Evolutionary conservation across 2,113 vertebrate genomes (phyloP).

Genomic region (Pseudorasbora parva): DNA sequence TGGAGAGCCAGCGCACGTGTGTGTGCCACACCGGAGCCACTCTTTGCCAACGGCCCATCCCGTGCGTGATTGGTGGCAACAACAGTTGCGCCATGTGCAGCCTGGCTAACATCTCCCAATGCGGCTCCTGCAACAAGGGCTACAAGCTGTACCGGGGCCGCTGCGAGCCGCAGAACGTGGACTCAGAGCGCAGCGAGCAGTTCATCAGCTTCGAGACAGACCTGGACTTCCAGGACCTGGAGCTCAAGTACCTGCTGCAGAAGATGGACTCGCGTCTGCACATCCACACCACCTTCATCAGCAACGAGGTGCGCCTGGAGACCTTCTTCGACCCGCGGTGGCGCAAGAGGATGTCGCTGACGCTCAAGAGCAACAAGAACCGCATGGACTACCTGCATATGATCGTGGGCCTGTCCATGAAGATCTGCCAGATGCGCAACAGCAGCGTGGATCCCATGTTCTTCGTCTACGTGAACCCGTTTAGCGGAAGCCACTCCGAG

Average conservation of each 20-base stretch:
- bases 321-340: constrained; percentile 98
- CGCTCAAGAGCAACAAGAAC: constrained; percentile 99
- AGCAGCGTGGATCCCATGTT: constrained; percentile 98
- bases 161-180: constrained; percentile 98
- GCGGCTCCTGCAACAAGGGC: constrained; percentile 99
- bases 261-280: constrained; percentile 98
- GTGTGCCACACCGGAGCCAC: constrained; percentile 95
- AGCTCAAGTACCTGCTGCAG: constrained; percentile 97
- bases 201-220: constrained; percentile 99
- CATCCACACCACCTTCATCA: constrained; percentile 98
- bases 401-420: constrained; percentile 98
- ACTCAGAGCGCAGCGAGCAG: constrained; percentile 98
- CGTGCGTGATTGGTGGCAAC: constrained; percentile 96
- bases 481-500: constrained; percentile 98
- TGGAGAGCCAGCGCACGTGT: constrained; percentile 95
- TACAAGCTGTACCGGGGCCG: constrained; percentile 97
- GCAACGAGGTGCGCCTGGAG: constrained; percentile 97
- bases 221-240: constrained; percentile 98
- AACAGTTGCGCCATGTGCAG: constrained; percentile 99
- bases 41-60: constrained; percentile 95
- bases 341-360: constrained; percentile 99
- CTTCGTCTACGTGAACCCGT: constrained; percentile 97
- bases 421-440: constrained; percentile 98
- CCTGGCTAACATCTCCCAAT: constrained; percentile 97
- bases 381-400: constrained; percentile 99